phyloP scores from a whole-genome alignment of 2,113 vertebrate species.

The Trochalopteron elliotii region DNA sequence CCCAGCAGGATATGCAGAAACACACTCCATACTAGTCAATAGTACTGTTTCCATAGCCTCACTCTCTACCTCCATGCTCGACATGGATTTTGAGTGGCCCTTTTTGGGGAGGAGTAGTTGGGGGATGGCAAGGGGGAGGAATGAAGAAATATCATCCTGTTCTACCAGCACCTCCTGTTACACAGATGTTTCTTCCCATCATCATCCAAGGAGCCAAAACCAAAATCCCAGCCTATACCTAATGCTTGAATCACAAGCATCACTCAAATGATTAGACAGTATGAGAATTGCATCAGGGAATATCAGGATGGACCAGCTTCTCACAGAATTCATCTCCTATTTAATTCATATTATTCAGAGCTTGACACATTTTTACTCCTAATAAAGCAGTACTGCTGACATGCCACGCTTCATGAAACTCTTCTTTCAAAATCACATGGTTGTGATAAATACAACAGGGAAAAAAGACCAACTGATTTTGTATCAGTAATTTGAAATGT shows the following conservation, averaged over 20 bases:
- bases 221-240: not conserved
- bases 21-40: accelerated
- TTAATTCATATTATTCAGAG: not conserved
- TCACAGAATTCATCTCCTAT: not conserved
- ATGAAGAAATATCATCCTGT: not conserved
- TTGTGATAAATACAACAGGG: not conserved
- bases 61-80: not conserved
- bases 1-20: not conserved
- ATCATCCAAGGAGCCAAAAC: not conserved
- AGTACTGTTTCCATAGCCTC: not conserved
- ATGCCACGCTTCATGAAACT: not conserved
- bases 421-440: not conserved
- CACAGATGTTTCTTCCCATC: not conserved
- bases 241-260: not conserved
- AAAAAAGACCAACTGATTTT: not conserved
- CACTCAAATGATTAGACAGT: not conserved
- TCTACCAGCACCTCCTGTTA: not conserved
- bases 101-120: not conserved
- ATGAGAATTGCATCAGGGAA: not conserved
- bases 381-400: not conserved
- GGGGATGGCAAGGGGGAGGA: not conserved
- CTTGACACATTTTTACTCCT: not conserved
- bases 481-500: not conserved
- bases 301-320: not conserved
- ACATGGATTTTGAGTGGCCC: not conserved